Evolutionary conservation across 2,113 vertebrate species (phyloP), one percentile per base, ranked within the genome.

Genomic region (Ammospiza nelsoni): DNA sequence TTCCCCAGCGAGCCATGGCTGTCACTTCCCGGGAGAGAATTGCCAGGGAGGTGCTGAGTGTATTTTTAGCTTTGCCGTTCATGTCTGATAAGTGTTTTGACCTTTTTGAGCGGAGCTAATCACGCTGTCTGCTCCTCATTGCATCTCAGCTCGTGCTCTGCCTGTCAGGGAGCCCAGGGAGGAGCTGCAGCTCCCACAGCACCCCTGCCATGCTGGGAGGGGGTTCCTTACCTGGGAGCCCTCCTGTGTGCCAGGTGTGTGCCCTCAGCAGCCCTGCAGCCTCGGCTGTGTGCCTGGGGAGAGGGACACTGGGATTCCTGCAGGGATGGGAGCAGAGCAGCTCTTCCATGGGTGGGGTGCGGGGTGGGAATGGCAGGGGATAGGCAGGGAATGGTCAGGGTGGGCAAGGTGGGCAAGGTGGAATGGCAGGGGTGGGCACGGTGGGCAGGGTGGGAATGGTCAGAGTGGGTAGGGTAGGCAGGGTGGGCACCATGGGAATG

Each of bases 51-150:
- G 93, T 95, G 95, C 94, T 3, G 90, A 72, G 79, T 77, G 82
- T 97, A 97, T 95, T 96, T 97, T 97, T 97, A 96, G 93, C 95
- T 59, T 79, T 90, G 92, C 83, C 2, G 24, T 71, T 97, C 73
- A 0, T 86, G 93, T 88, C 94, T 91, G 87, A 88, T 94, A 96
- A 97, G 95, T 96, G 94, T 95, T 96, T 96, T 96, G 94, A 97
- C 95, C 95, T 97, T 96, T 96, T 84, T 88, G 92, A 95, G 92
- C 92, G 95, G 90, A 96, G 92, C 85, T 95, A 96, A 95, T 96
- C 75, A 76, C 13, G 72, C 79, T 4, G 83, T 93, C 93, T 96
- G 87, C 92, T 90, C 84, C 84, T 95, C 72, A 23, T 51, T 92
- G 84, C 55, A 19, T 46, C 94, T 92, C 94, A 55, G 91, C 89